phyloP scores from a whole-genome alignment of 2,113 vertebrate species.

The Edolisoma coerulescens region DNA sequence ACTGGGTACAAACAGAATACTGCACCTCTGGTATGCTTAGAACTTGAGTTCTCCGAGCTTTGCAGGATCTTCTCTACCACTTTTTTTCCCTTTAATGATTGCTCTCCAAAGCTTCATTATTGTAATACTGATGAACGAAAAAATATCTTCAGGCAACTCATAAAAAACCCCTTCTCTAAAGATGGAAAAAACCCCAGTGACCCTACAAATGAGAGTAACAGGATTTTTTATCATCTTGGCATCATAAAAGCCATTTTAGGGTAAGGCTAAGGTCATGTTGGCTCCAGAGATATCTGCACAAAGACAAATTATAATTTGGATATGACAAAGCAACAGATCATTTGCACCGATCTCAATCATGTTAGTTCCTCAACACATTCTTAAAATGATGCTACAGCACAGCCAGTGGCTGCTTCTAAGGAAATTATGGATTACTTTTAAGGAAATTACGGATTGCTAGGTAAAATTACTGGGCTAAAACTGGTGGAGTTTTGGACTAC shows the following conservation, averaged over 20 bases:
- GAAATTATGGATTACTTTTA: neutral
- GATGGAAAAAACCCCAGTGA: neutral
- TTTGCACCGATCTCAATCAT: neutral
- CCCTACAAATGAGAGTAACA: neutral
- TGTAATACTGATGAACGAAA: constrained; percentile 1
- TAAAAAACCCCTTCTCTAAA: neutral
- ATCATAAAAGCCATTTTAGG: neutral
- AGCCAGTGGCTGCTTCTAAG: neutral
- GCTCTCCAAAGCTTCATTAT: constrained; percentile 50
- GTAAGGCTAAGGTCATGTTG: neutral
- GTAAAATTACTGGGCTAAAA: neutral
- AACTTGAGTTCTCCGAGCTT: constrained; percentile 53
- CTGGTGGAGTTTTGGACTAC: neutral
- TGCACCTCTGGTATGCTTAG: constrained; percentile 68
- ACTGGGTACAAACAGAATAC: neutral
- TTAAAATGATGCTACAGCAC: neutral
- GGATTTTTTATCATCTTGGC: neutral
- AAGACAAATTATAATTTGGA: neutral
- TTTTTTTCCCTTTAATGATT: constrained; percentile 59
- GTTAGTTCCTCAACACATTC: neutral
- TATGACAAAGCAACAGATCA: neutral
- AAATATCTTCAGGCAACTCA: neutral
- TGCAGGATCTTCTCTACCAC: neutral
- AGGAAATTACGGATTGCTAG: neutral
- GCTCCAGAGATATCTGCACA: neutral